These are phyloP conservation scores for Zele albiditarsus DNA, from an alignment of 2,888 invertebrate genomes.

Conservation along the genomic window DNA sequence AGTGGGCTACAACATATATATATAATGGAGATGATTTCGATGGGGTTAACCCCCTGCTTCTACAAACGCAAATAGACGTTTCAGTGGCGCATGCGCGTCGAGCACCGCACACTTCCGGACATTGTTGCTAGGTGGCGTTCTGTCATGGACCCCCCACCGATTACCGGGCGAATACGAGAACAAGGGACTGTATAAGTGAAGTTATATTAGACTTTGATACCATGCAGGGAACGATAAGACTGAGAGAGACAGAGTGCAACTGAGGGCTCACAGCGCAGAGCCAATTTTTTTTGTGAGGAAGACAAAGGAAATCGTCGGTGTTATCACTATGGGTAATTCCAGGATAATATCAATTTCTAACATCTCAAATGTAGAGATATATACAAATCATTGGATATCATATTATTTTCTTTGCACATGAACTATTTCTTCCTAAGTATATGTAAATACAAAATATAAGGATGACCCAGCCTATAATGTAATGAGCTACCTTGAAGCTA, in stretches of 20 bases:
- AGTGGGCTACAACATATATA: too few species aligned
- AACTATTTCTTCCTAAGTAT: too few species aligned
- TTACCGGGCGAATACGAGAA: too few species aligned
- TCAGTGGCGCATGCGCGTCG: constrained; percentile 59
- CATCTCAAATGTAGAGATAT: too few species aligned
- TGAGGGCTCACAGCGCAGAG: background rate
- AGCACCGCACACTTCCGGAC: constrained; percentile 60
- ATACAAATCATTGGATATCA: too few species aligned
- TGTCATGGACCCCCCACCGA: background rate
- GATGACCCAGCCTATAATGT: too few species aligned
- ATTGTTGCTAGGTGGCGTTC: constrained; percentile 57
- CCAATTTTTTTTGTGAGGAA: constrained; percentile 1
- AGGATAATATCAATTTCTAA: background rate
- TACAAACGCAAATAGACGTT: constrained; percentile 57
- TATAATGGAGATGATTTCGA: too few species aligned
- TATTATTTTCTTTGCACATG: too few species aligned
- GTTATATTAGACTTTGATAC: too few species aligned
- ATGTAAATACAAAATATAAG: too few species aligned
- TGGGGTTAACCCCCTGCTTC: constrained; percentile 57
- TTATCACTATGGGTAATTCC: background rate
- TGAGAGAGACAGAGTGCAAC: background rate
- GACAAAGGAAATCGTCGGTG: constrained; percentile 18
- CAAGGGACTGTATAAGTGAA: too few species aligned
- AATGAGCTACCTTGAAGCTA: too few species aligned
- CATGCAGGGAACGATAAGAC: background rate